Evolutionary conservation across 2,888 invertebrate genomes (phyloP).

Genomic region (Aphodius sticticus): DNA sequence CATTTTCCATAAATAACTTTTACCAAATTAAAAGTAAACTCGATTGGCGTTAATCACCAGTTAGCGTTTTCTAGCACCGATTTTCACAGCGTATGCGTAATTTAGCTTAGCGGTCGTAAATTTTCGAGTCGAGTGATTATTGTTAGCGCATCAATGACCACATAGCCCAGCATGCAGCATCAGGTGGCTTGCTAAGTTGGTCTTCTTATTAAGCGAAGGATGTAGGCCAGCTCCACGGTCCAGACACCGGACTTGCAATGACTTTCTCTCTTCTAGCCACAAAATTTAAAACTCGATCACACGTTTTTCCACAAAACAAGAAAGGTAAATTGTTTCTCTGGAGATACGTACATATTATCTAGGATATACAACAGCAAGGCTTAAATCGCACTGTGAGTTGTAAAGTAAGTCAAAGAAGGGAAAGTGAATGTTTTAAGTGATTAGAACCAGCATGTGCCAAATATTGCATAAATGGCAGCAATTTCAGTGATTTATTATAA

Average conservation of each 20-base stretch:
- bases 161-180: neutral
- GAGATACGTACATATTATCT: neutral
- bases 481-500: neutral
- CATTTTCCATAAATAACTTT: neutral
- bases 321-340: neutral
- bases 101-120: neutral
- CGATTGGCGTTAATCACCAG: neutral
- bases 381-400: too few relatives aligned
- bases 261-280: neutral
- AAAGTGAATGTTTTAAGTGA: neutral
- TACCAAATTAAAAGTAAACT: slow-evolving; percentile 4
- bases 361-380: too few relatives aligned
- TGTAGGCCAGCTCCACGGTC: neutral
- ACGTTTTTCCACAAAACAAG: neutral
- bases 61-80: neutral
- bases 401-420: neutral
- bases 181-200: neutral
- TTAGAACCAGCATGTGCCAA: neutral
- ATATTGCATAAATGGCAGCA: neutral
- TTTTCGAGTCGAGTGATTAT: neutral
- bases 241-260: neutral
- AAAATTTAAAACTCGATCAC: neutral
- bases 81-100: neutral
- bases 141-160: neutral
- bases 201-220: neutral